These are phyloP conservation scores for Pitta sordida DNA, from an alignment of 2,113 vertebrate species.

Conservation along the genomic window DNA sequence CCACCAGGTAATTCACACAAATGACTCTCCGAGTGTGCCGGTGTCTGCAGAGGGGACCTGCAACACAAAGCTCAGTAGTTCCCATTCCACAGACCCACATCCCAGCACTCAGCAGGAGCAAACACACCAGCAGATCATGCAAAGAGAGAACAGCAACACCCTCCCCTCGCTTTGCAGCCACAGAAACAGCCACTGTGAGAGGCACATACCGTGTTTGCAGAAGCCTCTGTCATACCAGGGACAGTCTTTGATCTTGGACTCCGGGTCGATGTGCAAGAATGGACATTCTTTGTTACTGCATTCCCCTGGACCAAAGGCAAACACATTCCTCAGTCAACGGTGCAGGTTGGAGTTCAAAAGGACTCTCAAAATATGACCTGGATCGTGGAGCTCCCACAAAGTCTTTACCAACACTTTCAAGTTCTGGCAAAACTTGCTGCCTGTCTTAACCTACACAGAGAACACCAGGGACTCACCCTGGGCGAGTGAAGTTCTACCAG, in stretches of 20 bases:
- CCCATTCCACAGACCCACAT: fast-evolving
- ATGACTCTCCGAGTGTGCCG: constrained; percentile 96
- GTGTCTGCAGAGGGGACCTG: constrained; percentile 96
- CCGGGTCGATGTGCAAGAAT: constrained; percentile 97
- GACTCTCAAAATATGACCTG: neutral
- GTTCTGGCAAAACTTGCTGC: neutral
- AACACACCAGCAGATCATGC: neutral
- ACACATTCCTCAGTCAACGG: neutral
- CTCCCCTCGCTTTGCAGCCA: neutral
- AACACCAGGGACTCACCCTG: neutral
- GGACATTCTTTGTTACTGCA: constrained; percentile 99
- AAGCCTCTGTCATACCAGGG: constrained; percentile 99
- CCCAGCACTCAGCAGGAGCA: neutral
- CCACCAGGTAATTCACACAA: constrained; percentile 98
- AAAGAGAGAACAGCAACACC: neutral
- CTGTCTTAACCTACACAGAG: neutral
- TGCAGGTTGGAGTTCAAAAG: neutral
- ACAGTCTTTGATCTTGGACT: constrained; percentile 99
- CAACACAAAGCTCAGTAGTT: constrained; percentile 22
- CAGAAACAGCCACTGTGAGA: neutral
- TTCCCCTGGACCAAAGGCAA: constrained; percentile 81
- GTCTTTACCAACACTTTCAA: neutral
- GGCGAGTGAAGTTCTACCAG: neutral
- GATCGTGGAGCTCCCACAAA: neutral
- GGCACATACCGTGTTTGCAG: constrained; percentile 92